Evolutionary conservation across 2,113 vertebrate species (phyloP), one percentile per base, ranked within the genome.

Genomic region (Cettia cetti): DNA sequence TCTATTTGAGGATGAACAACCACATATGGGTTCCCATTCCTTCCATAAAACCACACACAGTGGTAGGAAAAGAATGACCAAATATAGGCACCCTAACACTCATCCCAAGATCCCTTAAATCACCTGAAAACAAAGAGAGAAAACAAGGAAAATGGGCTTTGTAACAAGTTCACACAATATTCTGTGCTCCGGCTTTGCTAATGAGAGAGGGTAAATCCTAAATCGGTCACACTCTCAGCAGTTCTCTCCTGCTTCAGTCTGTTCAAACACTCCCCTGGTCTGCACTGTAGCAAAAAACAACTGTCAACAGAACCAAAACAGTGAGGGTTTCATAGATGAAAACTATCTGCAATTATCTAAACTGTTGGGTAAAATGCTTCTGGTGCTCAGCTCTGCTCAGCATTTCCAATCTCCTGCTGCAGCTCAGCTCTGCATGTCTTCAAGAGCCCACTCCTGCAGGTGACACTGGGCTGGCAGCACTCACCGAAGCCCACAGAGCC

Each of bases 381-480:
- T 45, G n/a, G 27, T 33, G 78, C 70, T 94, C 60, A 86, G 40
- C 42, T 75, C 72, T 47, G 24, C 72, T 68, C 42, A 53, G 61
- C 2, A 2, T 66, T 77, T 57, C 69, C 1, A 0, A 14, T 30
- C 69, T 61, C 47, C 54, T n/a, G 2, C 42, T 35, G 52, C 17
- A 49, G 86, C 47, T 77, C 59, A 39, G 50, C 72, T 59, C 65
- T 60, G 52, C 49, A 20, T 33, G 49, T 45, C 64, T 69, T 39
- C 8, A 1, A 33, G 63, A 0, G 0, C 30, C 24, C 39, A 2
- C 24, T 65, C 45, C 60, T 47, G 49, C 68, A 53, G n/a, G 50
- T 57, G 66, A 28, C 40, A 11, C 0, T 0, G 8, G 45, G 37
- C 35, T 52, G n/a, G 52, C n/a, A 79, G 53, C 57, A 16, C 74